A percentile compares a stretch with the other conserved stretches of the same genome.
Evolutionary conservation across 2,797 vertebrate species (phyloP).

Genomic region (Poeciliopsis gracilis): DNA sequence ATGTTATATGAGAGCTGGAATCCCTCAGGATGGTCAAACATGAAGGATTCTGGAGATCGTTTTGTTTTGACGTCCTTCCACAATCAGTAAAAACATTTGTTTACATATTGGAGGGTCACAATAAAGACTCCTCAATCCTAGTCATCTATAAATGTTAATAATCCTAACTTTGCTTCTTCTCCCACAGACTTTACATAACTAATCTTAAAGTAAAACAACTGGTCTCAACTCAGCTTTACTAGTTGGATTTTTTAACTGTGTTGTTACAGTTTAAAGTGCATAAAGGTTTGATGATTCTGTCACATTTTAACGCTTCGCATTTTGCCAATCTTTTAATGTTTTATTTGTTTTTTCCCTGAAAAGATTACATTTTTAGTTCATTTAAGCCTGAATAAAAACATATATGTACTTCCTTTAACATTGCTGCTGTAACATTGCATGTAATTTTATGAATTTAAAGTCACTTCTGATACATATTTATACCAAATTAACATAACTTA

Average conservation of each 20-base stretch:
- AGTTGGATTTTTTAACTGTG: background rate
- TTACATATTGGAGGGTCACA: background rate
- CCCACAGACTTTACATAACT: background rate
- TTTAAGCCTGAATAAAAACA: too few relatives aligned
- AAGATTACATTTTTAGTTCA: background rate
- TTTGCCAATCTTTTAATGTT: background rate
- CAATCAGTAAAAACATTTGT: background rate
- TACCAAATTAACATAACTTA: too few relatives aligned
- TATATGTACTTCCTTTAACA: too few relatives aligned
- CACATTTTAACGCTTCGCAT: background rate
- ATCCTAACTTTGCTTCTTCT: background rate
- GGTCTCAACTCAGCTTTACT: background rate
- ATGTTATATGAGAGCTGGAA: constrained; percentile 3
- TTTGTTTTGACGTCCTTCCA: background rate
- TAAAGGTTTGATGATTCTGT: background rate
- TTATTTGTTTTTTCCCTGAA: background rate
- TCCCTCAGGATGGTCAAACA: constrained; percentile 2
- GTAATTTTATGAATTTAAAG: too few relatives aligned
- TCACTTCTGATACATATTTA: too few relatives aligned
- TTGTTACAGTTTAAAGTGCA: background rate
- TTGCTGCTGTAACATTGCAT: too few relatives aligned
- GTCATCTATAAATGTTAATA: background rate
- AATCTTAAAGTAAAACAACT: background rate
- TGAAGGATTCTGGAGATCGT: background rate
- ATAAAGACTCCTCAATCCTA: background rate